Base-by-base conservation (phyloP, 2,113 vertebrate genomes). In the Erythrolamprus reginae region DNA sequence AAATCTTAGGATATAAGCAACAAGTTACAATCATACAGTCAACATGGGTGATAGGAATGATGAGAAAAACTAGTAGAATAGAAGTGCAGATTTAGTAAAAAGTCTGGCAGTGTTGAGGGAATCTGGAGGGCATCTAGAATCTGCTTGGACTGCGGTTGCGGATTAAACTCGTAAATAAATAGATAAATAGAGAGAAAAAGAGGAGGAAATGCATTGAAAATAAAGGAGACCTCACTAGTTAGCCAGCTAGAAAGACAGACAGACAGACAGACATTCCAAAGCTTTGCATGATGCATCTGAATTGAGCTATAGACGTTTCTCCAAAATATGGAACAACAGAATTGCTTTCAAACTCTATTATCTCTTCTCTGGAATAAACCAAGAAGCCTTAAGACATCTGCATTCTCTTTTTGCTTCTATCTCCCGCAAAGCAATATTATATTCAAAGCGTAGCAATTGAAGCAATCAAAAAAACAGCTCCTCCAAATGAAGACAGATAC, bases 361-460 rank as follows among this genome's bases (percentile, higher is more conserved):
- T 89, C 86, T 88, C 91, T 93, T 90, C 86, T 90, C 23, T 50
- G 23, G 61, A 90, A 87, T 91, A 52, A 82, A 77, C 82, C 53
- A 38, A 23, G 86, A 84, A 42, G 45, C 42, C 82, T 88, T 50
- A 58, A 33, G 47, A 89, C 92, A 90, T 89, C 56, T 38, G 0
- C 92, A 48, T 93, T 94, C 84, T 89, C 77, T 92, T 70, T 91
- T 92, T 50, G 84, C 82, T 84, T 88, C 91, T 91, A 52, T 50
- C 93, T 92, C 77, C 89, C 86, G 82, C 84, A 86, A 88, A 90
- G 88, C 82, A 52, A 87, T 93, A 82, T 56, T 89, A 65, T 87
- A 90, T 89, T 93, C 50, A 33, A 47, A 65, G 53, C 42, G 19
- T 65, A 84, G 51, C 24, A 1, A 53, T 24, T 92, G 93, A 92